Base-by-base conservation (phyloP, 2,888 invertebrate species). In the Portevinia maculata region DNA sequence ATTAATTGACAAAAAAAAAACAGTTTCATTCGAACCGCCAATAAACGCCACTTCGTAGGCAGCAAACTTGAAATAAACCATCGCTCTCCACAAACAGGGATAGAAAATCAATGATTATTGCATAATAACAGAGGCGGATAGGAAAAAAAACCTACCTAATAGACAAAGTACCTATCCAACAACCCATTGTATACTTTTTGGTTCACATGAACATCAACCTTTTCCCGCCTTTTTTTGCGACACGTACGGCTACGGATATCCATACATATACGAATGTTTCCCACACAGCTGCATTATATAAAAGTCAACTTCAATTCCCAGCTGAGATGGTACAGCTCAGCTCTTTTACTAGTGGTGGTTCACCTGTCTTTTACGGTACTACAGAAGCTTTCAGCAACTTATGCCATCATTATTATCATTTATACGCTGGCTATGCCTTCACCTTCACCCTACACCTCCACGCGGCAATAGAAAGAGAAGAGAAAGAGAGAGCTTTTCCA, bases 51-150 rank as follows among this genome's bases (percentile, higher is more conserved):
- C 67, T 55, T 15, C 65, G 55, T 46, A 50, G 50, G 52, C 64
- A 69, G 57, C 62, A 70, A 59, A 37, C 74, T 44, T 67, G 57
- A 41, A 79, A 79, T 74, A 74, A 79, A 64, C 69, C 79, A 50
- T 37, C 53, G 74, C 55, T 28, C 37, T 67, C 48, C 39, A 39
- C 57, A 70, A 69, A 64, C 64, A 65, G 32, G 67, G 44, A 83
- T 71, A 64, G 78, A 83, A 83, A 83, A 83, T 83, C 83, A 73
- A 83, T 83, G 83, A 78, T 78, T 78, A 78, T 83, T 83, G 76
- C 83, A 83, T 83, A 83, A 83, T 83, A 60, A 78, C 71, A 67
- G 46, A 73, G 76, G 71, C 21, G 70, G 60, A 17, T 57, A 39
- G 24, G 28, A 44, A 32, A 48, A 44, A 55, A 57, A 48, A 50